Evolutionary conservation across 2,113 vertebrate species (phyloP).

Genomic region (Nymphicus hollandicus): DNA sequence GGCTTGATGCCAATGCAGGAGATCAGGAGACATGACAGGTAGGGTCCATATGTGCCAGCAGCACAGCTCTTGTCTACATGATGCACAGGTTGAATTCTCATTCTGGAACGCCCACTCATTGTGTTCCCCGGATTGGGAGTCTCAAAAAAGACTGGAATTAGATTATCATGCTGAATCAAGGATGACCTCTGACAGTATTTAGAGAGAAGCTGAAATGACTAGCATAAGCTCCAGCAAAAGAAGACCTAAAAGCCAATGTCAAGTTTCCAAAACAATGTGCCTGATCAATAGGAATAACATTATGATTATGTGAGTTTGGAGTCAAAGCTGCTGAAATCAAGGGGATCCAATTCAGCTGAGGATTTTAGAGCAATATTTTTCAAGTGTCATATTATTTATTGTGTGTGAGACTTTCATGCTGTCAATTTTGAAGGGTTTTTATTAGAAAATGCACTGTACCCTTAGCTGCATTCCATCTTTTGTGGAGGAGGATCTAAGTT

Average conservation of each 20-base stretch:
- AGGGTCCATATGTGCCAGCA: background rate
- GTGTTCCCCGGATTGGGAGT: background rate
- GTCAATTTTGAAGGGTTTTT: background rate
- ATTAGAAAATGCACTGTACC: background rate
- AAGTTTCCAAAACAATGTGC: background rate
- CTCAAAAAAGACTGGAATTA: background rate
- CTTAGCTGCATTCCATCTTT: background rate
- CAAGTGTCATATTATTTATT: background rate
- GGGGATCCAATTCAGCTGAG: no score
- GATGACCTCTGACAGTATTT: background rate
- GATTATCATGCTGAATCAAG: background rate
- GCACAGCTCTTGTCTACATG: no score
- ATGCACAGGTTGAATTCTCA: background rate
- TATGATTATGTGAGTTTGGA: background rate
- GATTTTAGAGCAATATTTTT: background rate
- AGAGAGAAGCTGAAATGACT: background rate
- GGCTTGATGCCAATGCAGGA: background rate
- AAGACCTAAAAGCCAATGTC: background rate
- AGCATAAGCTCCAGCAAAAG: background rate
- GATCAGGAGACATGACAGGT: background rate
- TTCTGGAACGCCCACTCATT: background rate
- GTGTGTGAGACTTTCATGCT: background rate
- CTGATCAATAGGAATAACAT: background rate
- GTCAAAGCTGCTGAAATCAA: background rate
- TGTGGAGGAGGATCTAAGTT: background rate